Conservation (phyloP, 2,888 invertebrate genomes). For the Drosophila koepferae region DNA sequence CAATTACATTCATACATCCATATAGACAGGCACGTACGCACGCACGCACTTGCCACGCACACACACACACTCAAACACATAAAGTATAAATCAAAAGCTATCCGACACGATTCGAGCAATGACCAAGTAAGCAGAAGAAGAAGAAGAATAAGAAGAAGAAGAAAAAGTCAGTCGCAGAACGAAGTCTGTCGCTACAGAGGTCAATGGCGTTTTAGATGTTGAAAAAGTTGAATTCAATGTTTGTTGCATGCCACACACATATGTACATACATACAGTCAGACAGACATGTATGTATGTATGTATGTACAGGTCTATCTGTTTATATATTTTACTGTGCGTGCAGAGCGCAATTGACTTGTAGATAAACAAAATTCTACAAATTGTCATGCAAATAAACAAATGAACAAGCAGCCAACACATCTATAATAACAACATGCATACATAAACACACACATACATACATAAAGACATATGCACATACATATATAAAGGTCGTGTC, state of each 20-base stretch:
- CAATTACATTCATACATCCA: neutral
- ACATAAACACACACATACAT: neutral
- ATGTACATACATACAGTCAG: neutral
- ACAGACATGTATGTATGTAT: neutral
- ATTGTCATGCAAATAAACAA: constrained; percentile 71
- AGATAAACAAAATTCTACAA: constrained; percentile 58
- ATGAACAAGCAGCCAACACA: constrained; percentile 36
- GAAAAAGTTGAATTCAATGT: constrained; percentile 39
- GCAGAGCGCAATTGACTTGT: constrained; percentile 50
- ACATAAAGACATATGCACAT: neutral
- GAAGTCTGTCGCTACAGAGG: constrained; percentile 31
- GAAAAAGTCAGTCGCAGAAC: constrained; percentile 21
- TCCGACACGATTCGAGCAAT: constrained; percentile 34
- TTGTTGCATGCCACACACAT: constrained; percentile 45
- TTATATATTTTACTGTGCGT: neutral
- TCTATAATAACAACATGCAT: constrained; percentile 17
- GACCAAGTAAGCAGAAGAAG: constrained; percentile 43
- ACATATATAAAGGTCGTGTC: constrained; percentile 59
- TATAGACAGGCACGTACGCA: neutral
- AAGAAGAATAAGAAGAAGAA: constrained; percentile 23
- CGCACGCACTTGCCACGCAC: neutral
- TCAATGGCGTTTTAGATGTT: constrained; percentile 39
- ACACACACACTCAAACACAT: constrained; percentile 1
- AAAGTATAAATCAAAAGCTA: constrained; percentile 26
- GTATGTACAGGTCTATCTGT: too few relatives aligned